Evolutionary conservation across 92 coral and sea anemone genomes (phyloP), one percentile per base, ranked within the genome.

Genomic region (Ricordea florida): DNA sequence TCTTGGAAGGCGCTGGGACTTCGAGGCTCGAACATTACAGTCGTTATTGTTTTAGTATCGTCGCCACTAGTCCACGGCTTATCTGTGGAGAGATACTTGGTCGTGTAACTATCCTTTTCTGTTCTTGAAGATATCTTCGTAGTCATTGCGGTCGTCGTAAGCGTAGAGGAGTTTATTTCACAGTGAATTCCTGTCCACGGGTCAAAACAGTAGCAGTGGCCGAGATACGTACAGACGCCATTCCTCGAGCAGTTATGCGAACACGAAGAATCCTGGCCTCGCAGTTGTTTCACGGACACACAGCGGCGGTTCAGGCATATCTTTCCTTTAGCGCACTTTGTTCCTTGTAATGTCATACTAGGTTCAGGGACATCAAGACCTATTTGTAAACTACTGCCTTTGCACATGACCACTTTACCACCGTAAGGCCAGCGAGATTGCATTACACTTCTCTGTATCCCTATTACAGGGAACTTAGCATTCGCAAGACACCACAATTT

Each of bases 331-430:
- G 21, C 69, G 37, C 80, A 73, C 25, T 61, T 58, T 23, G 80
- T 73, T 73, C 80, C 80, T 10, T 59, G 69, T 2, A 59, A 69
- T 0, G 80, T 73, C 46, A 73, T 61, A 13, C 65, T 69, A 2
- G 60, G 53, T 20, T 59, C 80, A 22, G 80, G 46, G 2, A 26
- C 70, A 9, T 59, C 58, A 34, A 59, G n/a, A 13, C 70, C 69
- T 47, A 59, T 58, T 33, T 59, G 21, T 24, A 73, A 36, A 20
- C 59, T 73, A 3, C 69, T 48, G 0, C 80, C 60, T 25, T 73
- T 73, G 18, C 80, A 73, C 5, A 59, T 73, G 21, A 73, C 36
- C 18, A 16, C 13, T 31, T 59, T 24, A 31, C 36, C 36, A 18
- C 20, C 57, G 9, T 57, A 2, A 14, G 26, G 37, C 80, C 80